These are phyloP conservation scores for Callinectes sapidus DNA, from an alignment of 2,888 invertebrate species.

Conservation along the genomic window DNA sequence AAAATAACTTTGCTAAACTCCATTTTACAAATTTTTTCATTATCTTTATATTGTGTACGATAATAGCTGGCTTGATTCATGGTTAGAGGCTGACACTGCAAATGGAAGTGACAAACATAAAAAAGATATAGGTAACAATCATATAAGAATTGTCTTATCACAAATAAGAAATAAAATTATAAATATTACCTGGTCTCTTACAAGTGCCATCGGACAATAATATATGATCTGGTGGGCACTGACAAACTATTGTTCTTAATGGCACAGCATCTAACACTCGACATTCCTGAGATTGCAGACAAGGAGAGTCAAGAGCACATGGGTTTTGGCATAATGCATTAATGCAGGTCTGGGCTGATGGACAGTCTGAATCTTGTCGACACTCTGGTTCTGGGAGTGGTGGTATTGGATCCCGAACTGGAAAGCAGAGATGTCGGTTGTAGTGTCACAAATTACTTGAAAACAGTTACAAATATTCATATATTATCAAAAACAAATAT, in stretches of 20 bases:
- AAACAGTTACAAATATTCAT: not conserved
- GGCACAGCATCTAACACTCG: slow-evolving; percentile 73
- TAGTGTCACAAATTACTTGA: not conserved
- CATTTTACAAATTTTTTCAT: too few species aligned
- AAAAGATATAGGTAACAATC: not conserved
- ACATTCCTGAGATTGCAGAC: slow-evolving; percentile 81
- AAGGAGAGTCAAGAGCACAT: slow-evolving; percentile 73
- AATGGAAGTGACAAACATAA: not conserved
- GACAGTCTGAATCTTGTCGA: slow-evolving; percentile 73
- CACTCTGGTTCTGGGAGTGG: slow-evolving; percentile 81
- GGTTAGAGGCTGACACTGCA: too few species aligned
- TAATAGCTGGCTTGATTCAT: too few species aligned
- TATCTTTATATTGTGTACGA: too few species aligned
- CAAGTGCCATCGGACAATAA: slow-evolving; percentile 73
- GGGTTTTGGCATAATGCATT: slow-evolving; percentile 74
- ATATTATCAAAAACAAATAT: not conserved
- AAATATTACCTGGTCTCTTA: slow-evolving; percentile 61
- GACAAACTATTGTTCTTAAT: slow-evolving; percentile 73
- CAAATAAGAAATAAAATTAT: not conserved
- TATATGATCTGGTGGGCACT: slow-evolving; percentile 73
- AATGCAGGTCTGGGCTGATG: slow-evolving; percentile 74
- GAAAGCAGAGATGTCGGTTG: not conserved
- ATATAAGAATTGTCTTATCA: not conserved
- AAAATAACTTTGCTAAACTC: too few species aligned
- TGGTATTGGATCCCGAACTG: slow-evolving; percentile 79